A percentile compares a stretch with the other conserved stretches of the same genome.
Conservation (phyloP, 2,888 invertebrate species). For the Lymantria dispar region DNA sequence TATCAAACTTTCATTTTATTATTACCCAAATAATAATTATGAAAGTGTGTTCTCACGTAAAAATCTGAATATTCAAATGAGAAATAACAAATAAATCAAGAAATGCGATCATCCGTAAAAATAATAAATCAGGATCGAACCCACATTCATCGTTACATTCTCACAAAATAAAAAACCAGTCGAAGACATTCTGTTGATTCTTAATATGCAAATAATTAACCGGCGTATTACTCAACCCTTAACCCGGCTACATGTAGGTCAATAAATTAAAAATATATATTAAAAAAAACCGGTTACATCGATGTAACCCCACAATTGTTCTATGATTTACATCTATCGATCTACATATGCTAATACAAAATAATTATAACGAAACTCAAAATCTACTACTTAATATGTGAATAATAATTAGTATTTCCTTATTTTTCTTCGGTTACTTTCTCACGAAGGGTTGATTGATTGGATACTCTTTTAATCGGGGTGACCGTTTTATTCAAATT, state of each 20-base stretch:
- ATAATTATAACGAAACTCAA: slow-evolving; percentile 62
- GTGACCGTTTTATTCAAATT: slow-evolving; percentile 35
- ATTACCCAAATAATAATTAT: too few species aligned
- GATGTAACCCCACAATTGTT: slow-evolving; percentile 66
- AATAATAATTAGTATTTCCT: slow-evolving; percentile 76
- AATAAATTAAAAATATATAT: slow-evolving; percentile 70
- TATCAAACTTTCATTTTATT: too few species aligned
- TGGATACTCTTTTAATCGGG: slow-evolving; percentile 35
- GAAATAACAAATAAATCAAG: slow-evolving; percentile 29
- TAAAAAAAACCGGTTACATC: slow-evolving; percentile 56
- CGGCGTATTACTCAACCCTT: slow-evolving; percentile 49
- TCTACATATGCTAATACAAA: slow-evolving; percentile 70
- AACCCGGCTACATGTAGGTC: slow-evolving; percentile 59
- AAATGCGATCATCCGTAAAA: slow-evolving; percentile 53
- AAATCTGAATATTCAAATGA: slow-evolving; percentile 22
- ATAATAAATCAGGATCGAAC: slow-evolving; percentile 52
- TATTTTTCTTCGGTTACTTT: slow-evolving; percentile 62
- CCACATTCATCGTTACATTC: slow-evolving; percentile 47
- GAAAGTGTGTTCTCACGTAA: not conserved
- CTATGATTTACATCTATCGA: slow-evolving; percentile 78
- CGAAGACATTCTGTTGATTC: slow-evolving; percentile 42
- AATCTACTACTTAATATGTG: slow-evolving; percentile 69
- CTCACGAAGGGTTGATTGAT: slow-evolving; percentile 76
- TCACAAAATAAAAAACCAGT: slow-evolving; percentile 57
- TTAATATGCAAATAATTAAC: slow-evolving; percentile 75